Percentiles rank a stretch among this genome's conserved stretches.
Conservation (phyloP, 2,888 invertebrate species). For the Ormyrus pomaceus region DNA sequence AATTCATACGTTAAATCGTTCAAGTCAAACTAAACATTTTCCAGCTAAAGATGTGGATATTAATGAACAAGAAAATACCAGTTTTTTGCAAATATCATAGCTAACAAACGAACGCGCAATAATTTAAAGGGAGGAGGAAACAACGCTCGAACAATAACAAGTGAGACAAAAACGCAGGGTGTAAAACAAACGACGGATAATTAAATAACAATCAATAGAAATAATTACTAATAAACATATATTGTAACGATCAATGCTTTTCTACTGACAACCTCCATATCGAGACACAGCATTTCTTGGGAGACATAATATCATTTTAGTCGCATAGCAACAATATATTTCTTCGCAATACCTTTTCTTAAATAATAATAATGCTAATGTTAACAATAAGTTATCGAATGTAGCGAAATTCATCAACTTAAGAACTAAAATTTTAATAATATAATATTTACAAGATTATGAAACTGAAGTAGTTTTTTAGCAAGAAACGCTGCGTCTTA, state of each 20-base stretch:
- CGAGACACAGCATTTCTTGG: conserved; percentile 12
- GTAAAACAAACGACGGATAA: conserved; percentile 54
- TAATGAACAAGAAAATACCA: conserved; percentile 11
- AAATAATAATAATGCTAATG: conserved; percentile 3
- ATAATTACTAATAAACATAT: conserved; percentile 61
- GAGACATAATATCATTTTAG: not conserved
- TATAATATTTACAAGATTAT: not conserved
- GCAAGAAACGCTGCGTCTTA: conserved; percentile 11
- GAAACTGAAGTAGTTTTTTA: not conserved
- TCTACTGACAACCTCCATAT: conserved; percentile 5
- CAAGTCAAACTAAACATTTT: not conserved
- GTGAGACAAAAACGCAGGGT: conserved; percentile 46
- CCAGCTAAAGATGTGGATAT: no score
- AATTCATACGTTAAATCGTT: not conserved
- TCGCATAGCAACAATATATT: not conserved
- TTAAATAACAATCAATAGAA: conserved; percentile 64
- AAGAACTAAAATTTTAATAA: no score
- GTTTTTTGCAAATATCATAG: conserved; percentile 10
- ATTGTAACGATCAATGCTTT: conserved; percentile 63
- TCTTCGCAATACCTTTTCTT: not conserved
- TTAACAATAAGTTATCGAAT: not conserved
- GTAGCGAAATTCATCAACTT: not conserved
- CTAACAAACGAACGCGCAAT: conserved; percentile 34
- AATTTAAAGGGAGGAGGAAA: conserved; percentile 43
- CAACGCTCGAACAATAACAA: conserved; percentile 49